Evolutionary conservation across 2,888 invertebrate species (phyloP), one percentile per base, ranked within the genome.

Genomic region (Oscheius sp.): DNA sequence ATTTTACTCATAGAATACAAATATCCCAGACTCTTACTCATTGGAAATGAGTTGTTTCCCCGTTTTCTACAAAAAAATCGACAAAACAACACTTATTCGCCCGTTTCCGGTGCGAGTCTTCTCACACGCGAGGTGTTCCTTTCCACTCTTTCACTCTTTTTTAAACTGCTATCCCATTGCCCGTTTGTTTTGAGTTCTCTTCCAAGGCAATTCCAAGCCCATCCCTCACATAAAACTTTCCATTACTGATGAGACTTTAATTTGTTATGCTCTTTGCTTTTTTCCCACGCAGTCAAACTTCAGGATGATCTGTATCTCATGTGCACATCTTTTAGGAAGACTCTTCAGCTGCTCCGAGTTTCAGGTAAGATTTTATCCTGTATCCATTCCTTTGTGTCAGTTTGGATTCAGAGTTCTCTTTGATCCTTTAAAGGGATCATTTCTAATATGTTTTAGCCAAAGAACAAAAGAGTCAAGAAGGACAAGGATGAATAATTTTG

Each of bases 251-350:
- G 18, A 21, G 21, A n/a, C 61, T n/a, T 43, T 16, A 43, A 45
- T 21, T 61, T 41, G n/a, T n/a, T 43, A n/a, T 61, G 7, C 61
- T 41, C 21, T 61, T 61, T 43, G 16, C 21, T 43, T 18, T 45
- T 43, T 61, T 35, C 35, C 35, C 35, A 35, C 35, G 35, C 35
- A 35, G 35, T 6, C 3, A 6, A 35, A 35, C 35, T 27, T 58
- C 25, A 29, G 29, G 13, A 61, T 61, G 61, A n/a, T 61, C 18
- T 61, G 29, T 23, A 35, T 61, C 61, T 61, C 61, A 18, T 41
- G 41, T 21, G 61, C 41, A 18, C 61, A 61, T 7, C 41, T 61
- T 61, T 41, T 61, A 12, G n/a, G 29, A n/a, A 1, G 43, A 7
- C 23, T 61, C 41, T 41, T 61, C 23, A 16, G 41, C 13, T 61